Conservation (phyloP, 2,888 invertebrate species). For the Leptothorax acervorum region DNA sequence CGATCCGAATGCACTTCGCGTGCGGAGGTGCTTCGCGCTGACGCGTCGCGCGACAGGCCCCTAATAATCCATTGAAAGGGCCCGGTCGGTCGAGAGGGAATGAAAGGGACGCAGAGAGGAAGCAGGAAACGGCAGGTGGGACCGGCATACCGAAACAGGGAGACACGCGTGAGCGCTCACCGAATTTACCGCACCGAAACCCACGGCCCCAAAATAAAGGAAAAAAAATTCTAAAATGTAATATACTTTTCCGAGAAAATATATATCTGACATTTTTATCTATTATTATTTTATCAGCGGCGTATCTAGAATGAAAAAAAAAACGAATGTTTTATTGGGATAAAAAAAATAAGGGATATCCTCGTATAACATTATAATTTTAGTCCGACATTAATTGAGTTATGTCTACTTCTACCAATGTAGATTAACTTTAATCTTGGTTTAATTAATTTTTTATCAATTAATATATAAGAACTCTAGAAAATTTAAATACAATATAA, state of each 20-base stretch:
- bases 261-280: neutral
- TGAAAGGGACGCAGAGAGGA: constrained; percentile 66
- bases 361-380: neutral
- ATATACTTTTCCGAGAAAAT: neutral
- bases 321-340: neutral
- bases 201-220: neutral
- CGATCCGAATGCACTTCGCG: constrained; percentile 30
- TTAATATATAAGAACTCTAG: too few relatives aligned
- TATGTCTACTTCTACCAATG: too few relatives aligned
- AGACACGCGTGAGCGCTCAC: constrained; percentile 68
- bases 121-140: constrained; percentile 76
- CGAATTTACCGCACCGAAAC: constrained; percentile 55
- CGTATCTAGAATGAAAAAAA: neutral
- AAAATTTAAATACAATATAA: too few relatives aligned
- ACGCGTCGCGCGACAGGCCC: constrained; percentile 16
- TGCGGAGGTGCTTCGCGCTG: neutral
- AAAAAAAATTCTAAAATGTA: neutral
- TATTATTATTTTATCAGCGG: neutral
- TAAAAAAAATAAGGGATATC: neutral
- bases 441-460: too few relatives aligned
- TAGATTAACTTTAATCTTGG: too few relatives aligned
- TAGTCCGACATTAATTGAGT: neutral
- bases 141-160: constrained; percentile 69
- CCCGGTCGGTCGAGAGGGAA: constrained; percentile 47
- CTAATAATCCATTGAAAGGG: constrained; percentile 25